Conservation (phyloP, 2,113 vertebrate species). For the Alethe castanea region DNA sequence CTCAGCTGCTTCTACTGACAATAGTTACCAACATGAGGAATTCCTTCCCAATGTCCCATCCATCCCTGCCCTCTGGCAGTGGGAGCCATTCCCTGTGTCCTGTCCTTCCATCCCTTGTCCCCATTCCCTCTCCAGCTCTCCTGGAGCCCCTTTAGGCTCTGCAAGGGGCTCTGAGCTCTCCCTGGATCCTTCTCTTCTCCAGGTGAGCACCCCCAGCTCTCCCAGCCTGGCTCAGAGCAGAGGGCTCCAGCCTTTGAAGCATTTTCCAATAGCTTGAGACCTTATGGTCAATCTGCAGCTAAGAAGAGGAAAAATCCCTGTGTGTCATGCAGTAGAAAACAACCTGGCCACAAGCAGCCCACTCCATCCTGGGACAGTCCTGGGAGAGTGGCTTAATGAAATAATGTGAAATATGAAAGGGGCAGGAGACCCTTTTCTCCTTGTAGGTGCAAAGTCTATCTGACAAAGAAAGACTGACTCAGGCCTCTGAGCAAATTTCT, state of each 20-base stretch:
- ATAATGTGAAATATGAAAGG: not conserved
- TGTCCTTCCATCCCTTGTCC: not conserved
- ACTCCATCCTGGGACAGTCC: not conserved
- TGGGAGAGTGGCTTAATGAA: not conserved
- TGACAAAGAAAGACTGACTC: not conserved
- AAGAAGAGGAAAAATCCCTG: not conserved
- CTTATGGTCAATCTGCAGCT: not conserved
- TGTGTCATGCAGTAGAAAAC: not conserved
- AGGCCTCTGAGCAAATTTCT: not conserved
- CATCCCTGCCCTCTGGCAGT: not conserved
- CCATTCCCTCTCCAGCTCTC: not conserved
- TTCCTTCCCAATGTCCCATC: not conserved
- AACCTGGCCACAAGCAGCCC: not conserved
- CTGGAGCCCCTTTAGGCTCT: not conserved
- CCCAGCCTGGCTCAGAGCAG: not conserved
- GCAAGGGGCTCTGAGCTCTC: not conserved
- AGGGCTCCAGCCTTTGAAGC: fast-evolving
- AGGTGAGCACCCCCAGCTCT: fast-evolving
- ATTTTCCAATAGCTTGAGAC: not conserved
- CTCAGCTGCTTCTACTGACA: not conserved
- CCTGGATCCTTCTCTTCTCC: not conserved
- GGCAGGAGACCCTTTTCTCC: not conserved
- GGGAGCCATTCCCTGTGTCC: not conserved
- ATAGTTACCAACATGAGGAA: not conserved
- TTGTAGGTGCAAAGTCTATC: not conserved